Evolutionary conservation across 2,888 invertebrate species (phyloP).

Genomic region (Erynnis tages): DNA sequence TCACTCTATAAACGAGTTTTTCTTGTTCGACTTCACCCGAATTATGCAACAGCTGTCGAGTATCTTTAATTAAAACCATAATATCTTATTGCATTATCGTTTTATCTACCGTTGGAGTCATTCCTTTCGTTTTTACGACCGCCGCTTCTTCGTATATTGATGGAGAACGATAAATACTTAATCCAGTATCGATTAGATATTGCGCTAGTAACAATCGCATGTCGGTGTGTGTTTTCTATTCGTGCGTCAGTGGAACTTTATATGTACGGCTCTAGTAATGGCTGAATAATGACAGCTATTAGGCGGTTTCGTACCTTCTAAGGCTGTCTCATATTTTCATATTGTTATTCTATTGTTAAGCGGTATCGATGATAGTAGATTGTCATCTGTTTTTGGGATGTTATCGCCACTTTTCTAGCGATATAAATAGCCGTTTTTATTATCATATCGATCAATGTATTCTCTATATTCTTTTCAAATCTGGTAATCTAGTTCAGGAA

Average conservation of each 20-base stretch:
- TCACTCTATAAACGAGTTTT: too few relatives aligned
- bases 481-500: too few relatives aligned
- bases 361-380: conserved; percentile 1
- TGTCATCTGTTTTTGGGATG: neutral
- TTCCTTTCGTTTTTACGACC: conserved; percentile 21
- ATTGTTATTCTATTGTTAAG: conserved; percentile 11
- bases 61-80: neutral
- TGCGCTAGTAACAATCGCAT: conserved; percentile 29
- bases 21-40: too few relatives aligned
- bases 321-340: neutral
- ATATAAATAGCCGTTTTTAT: neutral
- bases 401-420: neutral
- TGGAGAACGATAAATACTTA: conserved; percentile 11
- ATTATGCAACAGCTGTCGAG: neutral
- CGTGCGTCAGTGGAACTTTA: conserved; percentile 47
- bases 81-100: neutral
- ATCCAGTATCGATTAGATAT: conserved; percentile 33
- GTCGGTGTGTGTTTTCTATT: conserved; percentile 18
- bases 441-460: neutral
- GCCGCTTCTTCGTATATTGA: conserved; percentile 35
- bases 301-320: neutral
- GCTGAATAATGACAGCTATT: conserved; percentile 6
- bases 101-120: neutral
- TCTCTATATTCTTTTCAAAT: too few relatives aligned
- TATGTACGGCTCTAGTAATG: conserved; percentile 42